These are phyloP conservation scores for Theonella swinhoei DNA, from an alignment of 37 sponge, comb jelly and placozoan genomes.

Conservation along the genomic window DNA sequence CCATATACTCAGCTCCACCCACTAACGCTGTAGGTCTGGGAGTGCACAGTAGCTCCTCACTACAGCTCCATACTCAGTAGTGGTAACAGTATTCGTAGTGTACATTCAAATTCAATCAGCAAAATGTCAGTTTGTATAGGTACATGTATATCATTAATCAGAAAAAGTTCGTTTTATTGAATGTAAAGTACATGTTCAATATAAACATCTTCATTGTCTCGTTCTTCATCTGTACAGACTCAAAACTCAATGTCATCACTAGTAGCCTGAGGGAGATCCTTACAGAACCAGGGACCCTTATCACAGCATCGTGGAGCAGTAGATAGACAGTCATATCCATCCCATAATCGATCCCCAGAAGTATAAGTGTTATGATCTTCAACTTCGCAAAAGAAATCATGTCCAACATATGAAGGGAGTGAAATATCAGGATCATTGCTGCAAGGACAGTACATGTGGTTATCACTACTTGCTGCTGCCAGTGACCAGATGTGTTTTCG, in stretches of 20 bases:
- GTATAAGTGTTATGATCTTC: neutral
- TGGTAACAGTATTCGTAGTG: too few relatives aligned
- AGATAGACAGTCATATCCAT: too few relatives aligned
- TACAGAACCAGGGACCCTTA: constrained; percentile 65
- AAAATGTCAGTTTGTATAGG: too few relatives aligned
- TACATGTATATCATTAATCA: too few relatives aligned
- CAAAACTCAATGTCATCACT: constrained; percentile 54
- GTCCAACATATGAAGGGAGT: constrained; percentile 20
- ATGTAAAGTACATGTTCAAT: constrained; percentile 34
- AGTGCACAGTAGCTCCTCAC: too few relatives aligned
- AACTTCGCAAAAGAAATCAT: constrained; percentile 30
- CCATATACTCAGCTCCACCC: too few relatives aligned
- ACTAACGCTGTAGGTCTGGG: too few relatives aligned
- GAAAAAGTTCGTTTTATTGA: too few relatives aligned
- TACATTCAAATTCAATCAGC: too few relatives aligned
- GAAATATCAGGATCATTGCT: neutral
- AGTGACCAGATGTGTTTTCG: constrained; percentile 41
- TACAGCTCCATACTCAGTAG: too few relatives aligned
- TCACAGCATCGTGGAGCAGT: too few relatives aligned
- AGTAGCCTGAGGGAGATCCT: neutral
- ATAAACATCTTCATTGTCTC: constrained; percentile 37
- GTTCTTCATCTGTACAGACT: constrained; percentile 38
- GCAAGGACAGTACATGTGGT: constrained; percentile 18
- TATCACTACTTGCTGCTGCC: neutral
- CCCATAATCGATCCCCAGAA: too few relatives aligned